Evolutionary conservation across 2,797 vertebrate species (phyloP), one percentile per base, ranked within the genome.

Genomic region (Pelobates cultripes): DNA sequence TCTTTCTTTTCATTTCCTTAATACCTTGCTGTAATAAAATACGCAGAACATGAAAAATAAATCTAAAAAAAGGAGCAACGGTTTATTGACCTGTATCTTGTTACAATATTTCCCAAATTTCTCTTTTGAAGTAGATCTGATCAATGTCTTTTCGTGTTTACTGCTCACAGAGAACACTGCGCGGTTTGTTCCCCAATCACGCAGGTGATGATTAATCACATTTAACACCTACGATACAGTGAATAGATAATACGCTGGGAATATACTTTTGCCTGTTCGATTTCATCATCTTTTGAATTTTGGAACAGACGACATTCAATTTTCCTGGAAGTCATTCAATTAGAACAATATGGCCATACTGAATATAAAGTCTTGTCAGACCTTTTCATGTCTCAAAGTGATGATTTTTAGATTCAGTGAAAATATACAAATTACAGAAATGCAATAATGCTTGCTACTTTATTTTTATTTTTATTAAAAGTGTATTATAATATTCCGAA

Each of bases 241-340:
- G 60, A 66, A 66, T 47, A 66, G 60, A 75, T 76, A 75, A 75
- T 75, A 47, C 41, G 4, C 61, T 76, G 74, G 74, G 74, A 76
- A 76, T 28, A 1, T 28, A 76, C 40, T 7, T 63, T 40, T 17
- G 9, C 74, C 44, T 66, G 61, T 51, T 28, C 61, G 42, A 47
- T 14, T 43, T 57, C 43, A n/a, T 76, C 14, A 8, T 92, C 85
- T 85, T 77, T 92, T 91, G 88, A 90, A 51, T 51, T n/a, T 10
- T 51, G 47, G 47, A 6, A 10, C 2, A 51, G 47, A 60, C 55
- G 13, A 57, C 55, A 57, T 57, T 57, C 55, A 15, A 12, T 7
- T 64, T 64, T 40, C n/a, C 61, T 64, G 10, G 12, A 64, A 64
- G n/a, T 7, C 3, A 10, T 41, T 64, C 61, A 3, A 3, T 64